phyloP scores from a whole-genome alignment of 2,113 vertebrate species.

The Malurus alboscapulatus region DNA sequence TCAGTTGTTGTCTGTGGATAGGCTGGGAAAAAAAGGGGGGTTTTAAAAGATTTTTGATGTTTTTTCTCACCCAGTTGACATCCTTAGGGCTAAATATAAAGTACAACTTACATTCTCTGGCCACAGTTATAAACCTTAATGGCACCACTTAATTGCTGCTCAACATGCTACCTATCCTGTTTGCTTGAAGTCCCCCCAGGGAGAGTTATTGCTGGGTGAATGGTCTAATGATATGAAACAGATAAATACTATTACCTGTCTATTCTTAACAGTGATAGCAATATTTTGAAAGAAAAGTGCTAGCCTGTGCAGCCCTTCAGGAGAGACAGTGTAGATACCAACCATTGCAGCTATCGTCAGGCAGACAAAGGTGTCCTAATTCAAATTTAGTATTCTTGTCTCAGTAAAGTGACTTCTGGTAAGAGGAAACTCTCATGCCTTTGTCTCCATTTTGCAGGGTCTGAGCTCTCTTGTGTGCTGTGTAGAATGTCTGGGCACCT shows the following conservation, averaged over 20 bases:
- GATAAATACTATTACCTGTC: not conserved
- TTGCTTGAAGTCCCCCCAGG: not conserved
- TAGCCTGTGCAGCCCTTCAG: not conserved
- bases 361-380: not conserved
- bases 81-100: not conserved
- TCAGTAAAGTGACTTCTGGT: not conserved
- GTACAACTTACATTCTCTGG: not conserved
- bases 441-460: not conserved
- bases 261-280: not conserved
- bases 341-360: not conserved
- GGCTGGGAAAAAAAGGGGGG: rapidly evolving
- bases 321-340: not conserved
- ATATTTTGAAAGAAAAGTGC: not conserved
- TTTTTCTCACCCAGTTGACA: not conserved
- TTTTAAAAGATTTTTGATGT: not conserved
- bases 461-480: not conserved
- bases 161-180: not conserved
- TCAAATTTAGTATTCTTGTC: not conserved
- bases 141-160: not conserved
- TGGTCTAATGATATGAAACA: not conserved
- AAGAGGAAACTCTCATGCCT: not conserved
- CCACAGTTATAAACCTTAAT: not conserved
- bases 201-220: not conserved
- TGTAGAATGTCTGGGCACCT: not conserved
- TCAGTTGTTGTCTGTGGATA: not conserved